These are phyloP conservation scores for Erebia ligea DNA, from an alignment of 2,888 invertebrate genomes.

Conservation along the genomic window DNA sequence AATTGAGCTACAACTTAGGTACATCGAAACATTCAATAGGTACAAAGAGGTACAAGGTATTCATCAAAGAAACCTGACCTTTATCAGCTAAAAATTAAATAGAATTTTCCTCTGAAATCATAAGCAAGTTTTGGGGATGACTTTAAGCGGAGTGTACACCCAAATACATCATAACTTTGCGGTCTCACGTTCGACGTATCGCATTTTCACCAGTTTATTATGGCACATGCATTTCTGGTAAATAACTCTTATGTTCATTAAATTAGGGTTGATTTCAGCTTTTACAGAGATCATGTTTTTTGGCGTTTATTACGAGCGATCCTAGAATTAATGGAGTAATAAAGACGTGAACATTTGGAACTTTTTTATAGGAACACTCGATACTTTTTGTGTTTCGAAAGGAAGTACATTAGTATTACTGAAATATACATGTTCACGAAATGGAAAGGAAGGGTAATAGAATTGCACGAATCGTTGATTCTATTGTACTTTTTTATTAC, in stretches of 20 bases:
- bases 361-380: background rate
- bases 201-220: slow-evolving; percentile 28
- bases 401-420: background rate
- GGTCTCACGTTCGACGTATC: slow-evolving; percentile 31
- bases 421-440: too few relatives aligned
- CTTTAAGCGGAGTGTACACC: slow-evolving; percentile 2
- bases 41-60: too few relatives aligned
- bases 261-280: slow-evolving; percentile 4
- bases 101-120: slow-evolving; percentile 15
- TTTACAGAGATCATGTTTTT: background rate
- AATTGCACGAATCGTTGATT: background rate
- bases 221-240: background rate
- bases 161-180: slow-evolving; percentile 29
- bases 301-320: slow-evolving; percentile 1
- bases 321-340: slow-evolving; percentile 26
- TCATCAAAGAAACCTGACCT: background rate
- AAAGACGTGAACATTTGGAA: slow-evolving; percentile 21
- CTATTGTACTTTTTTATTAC: background rate
- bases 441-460: too few relatives aligned
- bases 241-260: background rate
- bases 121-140: background rate
- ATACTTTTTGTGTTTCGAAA: background rate
- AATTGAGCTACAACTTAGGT: background rate
- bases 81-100: background rate
- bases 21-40: background rate